Conservation (phyloP, 2,113 vertebrate species). For the Aleadryas rufinucha region DNA sequence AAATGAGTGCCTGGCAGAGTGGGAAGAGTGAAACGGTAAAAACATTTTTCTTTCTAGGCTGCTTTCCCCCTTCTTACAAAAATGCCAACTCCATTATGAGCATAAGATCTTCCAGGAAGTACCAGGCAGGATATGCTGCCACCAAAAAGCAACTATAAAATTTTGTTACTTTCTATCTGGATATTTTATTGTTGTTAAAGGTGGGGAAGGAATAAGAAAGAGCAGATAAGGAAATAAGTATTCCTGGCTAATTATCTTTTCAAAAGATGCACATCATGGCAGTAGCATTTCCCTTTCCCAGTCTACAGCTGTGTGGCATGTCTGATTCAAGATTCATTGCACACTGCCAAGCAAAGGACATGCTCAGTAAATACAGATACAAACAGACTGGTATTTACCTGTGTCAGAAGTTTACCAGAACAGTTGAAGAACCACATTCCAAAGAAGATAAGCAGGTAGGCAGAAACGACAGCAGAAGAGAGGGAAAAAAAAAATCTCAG, state of each 20-base stretch:
- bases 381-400: slow-evolving; percentile 18
- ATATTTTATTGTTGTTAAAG: not conserved
- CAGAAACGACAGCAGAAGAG: not conserved
- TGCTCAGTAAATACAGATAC: not conserved
- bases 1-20: not conserved
- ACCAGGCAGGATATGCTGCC: not conserved
- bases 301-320: not conserved
- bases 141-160: not conserved
- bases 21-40: not conserved
- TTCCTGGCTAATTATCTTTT: not conserved
- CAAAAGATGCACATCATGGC: not conserved
- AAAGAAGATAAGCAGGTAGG: not conserved
- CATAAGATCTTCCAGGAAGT: not conserved
- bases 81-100: accelerated
- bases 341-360: not conserved
- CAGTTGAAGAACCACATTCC: slow-evolving; percentile 19
- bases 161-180: not conserved
- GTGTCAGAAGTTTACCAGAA: slow-evolving; percentile 30
- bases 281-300: not conserved
- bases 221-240: not conserved
- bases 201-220: not conserved
- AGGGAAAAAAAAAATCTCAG: not conserved
- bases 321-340: not conserved
- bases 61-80: not conserved
- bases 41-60: not conserved